Conservation (phyloP, 2,888 invertebrate genomes). For the Calameuta filiformis region DNA sequence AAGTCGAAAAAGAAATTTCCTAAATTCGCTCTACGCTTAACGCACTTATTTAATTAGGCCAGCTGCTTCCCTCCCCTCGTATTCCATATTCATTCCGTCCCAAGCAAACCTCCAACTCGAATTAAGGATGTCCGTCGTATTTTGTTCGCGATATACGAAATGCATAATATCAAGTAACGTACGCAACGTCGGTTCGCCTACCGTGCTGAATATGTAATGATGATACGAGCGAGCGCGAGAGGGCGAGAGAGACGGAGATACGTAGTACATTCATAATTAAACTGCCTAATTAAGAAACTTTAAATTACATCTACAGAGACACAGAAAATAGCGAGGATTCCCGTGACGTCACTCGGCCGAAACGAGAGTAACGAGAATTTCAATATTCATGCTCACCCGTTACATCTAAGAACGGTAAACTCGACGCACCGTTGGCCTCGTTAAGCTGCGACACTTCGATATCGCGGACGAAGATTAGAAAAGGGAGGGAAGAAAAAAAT, state of each 20-base stretch:
- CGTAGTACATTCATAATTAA: conserved; percentile 59
- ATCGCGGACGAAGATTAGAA: background rate
- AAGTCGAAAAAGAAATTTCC: background rate
- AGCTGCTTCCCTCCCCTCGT: background rate
- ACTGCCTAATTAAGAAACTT: conserved; percentile 56
- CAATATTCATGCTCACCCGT: conserved; percentile 52
- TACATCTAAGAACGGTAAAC: background rate
- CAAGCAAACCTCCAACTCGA: background rate
- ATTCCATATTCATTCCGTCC: background rate
- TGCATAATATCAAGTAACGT: conserved; percentile 12
- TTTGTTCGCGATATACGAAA: background rate
- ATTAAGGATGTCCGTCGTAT: background rate
- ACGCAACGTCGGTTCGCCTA: conserved; percentile 18
- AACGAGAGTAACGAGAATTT: conserved; percentile 59
- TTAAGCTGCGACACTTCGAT: background rate
- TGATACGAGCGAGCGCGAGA: background rate
- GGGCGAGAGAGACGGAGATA: conserved; percentile 22
- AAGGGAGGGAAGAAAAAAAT: no score
- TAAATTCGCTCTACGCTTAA: background rate
- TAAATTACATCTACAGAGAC: conserved; percentile 53
- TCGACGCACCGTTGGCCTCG: background rate
- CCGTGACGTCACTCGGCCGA: conserved; percentile 29
- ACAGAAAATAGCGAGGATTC: background rate
- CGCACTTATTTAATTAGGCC: background rate
- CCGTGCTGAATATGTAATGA: conserved; percentile 45